Base-by-base conservation (phyloP, 2,113 vertebrate genomes). In the Orthonyx spaldingii region DNA sequence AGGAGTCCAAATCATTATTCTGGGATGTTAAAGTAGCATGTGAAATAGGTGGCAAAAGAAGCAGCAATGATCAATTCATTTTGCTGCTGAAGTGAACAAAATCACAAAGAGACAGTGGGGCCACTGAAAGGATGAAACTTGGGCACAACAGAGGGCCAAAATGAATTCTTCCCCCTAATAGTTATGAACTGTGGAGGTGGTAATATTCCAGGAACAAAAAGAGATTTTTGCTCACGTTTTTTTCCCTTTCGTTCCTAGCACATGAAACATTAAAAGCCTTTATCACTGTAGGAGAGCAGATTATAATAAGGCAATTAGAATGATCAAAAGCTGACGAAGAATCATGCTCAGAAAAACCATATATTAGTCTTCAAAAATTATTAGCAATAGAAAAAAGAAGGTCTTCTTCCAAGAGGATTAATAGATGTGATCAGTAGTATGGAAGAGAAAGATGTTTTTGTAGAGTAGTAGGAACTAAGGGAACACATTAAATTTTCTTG, bases 251-350 rank as follows among this genome's bases (percentile, higher is more conserved):
- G 0, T 93, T 96, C 60, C 37, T 52, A 84, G 85, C 76, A 87
- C 63, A 90, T 89, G 76, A 93, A 94, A 93, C 79, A 49, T 86
- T 93, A 74, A 74, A 91, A 92, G 71, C 56, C 64, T 97, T 92
- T 92, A 90, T 97, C 85, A 24, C 82, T 68, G 41, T 90, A 77
- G 79, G 88, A 95, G 79, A 93, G 82, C 59, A 88, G 60, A 93
- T 95, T 89, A 95, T 96, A 96, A 96, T 94, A 84, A 90, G 71
- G 92, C 90, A 96, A 96, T 97, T 96, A 96, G 68, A 84, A 78
- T 21, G 10, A 96, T 96, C 94, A 97, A 96, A 96, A 90, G 75
- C 87, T 93, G 92, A 90, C 28, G 49, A 86, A 92, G 90, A 93
- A 70, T 72, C 64, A 86, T 10, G 2, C 68, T 86, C 41, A 56